A percentile compares a stretch with the other conserved stretches of the same genome.
These are phyloP conservation scores for Puffinus mauretanicus DNA, from an alignment of 2,113 vertebrate genomes.

Conservation along the genomic window DNA sequence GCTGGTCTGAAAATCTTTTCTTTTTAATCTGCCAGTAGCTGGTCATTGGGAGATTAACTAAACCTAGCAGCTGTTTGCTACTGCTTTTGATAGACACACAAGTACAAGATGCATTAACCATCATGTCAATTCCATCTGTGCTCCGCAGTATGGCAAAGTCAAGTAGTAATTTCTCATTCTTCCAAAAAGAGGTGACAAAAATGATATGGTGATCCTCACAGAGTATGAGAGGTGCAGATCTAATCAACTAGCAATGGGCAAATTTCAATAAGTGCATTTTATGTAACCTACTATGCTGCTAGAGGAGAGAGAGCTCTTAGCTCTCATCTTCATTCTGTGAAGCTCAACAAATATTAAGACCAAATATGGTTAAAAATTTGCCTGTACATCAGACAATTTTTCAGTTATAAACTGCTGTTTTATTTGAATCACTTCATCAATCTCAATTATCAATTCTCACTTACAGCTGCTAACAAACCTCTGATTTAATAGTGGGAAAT, in stretches of 20 bases:
- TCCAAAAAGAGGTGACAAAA: not conserved
- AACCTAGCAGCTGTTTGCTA: not conserved
- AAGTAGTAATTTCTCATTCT: not conserved
- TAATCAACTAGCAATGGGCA: not conserved
- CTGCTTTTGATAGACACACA: not conserved
- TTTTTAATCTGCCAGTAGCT: not conserved
- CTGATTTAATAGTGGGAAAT: not conserved
- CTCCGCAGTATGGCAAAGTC: not conserved
- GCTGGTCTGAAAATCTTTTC: not conserved
- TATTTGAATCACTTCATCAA: not conserved
- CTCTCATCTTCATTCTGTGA: not conserved
- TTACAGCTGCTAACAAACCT: not conserved
- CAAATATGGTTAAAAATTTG: not conserved
- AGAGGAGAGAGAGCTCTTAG: not conserved
- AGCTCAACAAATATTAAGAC: not conserved
- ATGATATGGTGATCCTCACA: not conserved
- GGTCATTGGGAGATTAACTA: not conserved
- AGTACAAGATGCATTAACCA: not conserved
- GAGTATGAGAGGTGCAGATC: not conserved
- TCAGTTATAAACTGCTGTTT: not conserved
- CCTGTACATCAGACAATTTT: not conserved
- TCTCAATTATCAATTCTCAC: not conserved
- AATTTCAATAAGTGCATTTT: not conserved
- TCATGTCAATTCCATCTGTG: not conserved
- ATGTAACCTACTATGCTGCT: not conserved